These are phyloP conservation scores for Machimus rusticus DNA, from an alignment of 2,888 invertebrate genomes.

Conservation along the genomic window DNA sequence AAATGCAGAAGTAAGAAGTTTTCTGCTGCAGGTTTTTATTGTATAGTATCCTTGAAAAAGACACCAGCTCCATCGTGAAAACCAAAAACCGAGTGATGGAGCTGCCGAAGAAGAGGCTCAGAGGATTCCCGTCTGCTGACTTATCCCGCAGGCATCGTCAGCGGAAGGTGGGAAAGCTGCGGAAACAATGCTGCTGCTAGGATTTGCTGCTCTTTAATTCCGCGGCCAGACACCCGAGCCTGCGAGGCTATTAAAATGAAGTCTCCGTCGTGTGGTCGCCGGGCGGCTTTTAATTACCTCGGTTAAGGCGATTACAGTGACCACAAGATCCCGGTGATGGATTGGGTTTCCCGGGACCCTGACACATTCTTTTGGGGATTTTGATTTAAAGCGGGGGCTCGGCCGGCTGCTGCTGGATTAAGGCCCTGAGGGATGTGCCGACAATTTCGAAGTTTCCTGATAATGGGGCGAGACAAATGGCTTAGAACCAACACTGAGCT, in stretches of 20 bases:
- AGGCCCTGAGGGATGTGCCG: not conserved
- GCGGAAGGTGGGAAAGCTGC: not conserved
- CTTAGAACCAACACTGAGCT: not conserved
- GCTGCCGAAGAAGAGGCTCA: not conserved
- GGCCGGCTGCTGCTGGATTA: not conserved
- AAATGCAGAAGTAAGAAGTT: not conserved
- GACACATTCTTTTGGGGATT: conserved; percentile 14
- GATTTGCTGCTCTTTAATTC: not conserved
- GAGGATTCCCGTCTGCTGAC: not conserved
- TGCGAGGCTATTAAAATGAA: not conserved
- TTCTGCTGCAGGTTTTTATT: not conserved
- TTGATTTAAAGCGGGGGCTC: not conserved
- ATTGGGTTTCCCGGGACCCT: not conserved
- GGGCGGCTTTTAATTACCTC: conserved; percentile 8
- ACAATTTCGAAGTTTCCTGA: not conserved
- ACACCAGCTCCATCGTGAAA: not conserved
- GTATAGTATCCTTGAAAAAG: not conserved
- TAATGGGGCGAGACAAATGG: not conserved
- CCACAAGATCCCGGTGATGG: not conserved
- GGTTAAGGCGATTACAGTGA: conserved; percentile 15
- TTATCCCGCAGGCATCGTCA: not conserved
- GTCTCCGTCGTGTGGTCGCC: not conserved
- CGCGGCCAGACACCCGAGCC: not conserved
- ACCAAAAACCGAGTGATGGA: not conserved
- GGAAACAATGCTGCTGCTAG: not conserved